Conservation (phyloP, 1,140 invertebrate species). For the Drosophila orena region DNA sequence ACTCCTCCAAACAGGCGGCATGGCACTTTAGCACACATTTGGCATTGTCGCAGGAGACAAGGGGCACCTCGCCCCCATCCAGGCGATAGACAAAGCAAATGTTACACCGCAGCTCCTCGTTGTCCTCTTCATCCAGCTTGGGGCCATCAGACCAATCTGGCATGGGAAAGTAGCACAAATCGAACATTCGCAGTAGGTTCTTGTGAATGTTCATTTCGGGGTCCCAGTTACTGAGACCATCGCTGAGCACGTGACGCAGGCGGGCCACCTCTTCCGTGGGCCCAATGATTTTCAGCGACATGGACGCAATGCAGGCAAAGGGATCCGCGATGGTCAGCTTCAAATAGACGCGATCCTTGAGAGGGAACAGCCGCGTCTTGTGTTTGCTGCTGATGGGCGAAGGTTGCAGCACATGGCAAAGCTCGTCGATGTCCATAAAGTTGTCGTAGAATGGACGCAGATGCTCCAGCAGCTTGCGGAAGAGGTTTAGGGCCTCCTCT, state of each 20-base stretch:
- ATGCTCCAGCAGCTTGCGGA: slow-evolving; percentile 65
- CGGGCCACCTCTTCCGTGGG: slow-evolving; percentile 71
- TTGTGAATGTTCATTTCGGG: slow-evolving; percentile 74
- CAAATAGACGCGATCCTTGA: slow-evolving; percentile 65
- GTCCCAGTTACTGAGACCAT: slow-evolving; percentile 75
- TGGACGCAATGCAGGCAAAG: slow-evolving; percentile 56
- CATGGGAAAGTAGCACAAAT: slow-evolving; percentile 81
- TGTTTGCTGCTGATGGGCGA: slow-evolving; percentile 64
- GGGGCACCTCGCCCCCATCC: slow-evolving; percentile 68
- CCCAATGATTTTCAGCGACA: slow-evolving; percentile 72
- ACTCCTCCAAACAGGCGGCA: slow-evolving; percentile 72
- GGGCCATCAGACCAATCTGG: slow-evolving; percentile 28
- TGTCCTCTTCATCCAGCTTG: slow-evolving; percentile 13
- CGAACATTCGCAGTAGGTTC: slow-evolving; percentile 78
- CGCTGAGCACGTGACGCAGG: slow-evolving; percentile 63
- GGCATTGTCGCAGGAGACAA: slow-evolving; percentile 78
- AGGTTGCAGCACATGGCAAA: slow-evolving; percentile 78
- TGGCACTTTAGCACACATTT: slow-evolving; percentile 77
- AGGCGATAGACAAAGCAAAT: slow-evolving; percentile 76
- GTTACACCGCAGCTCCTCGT: slow-evolving; percentile 65
- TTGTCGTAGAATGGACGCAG: slow-evolving; percentile 70
- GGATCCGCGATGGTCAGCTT: slow-evolving; percentile 72
- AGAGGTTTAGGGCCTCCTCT: slow-evolving; percentile 46
- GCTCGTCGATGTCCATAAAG: slow-evolving; percentile 74
- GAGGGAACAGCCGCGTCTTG: slow-evolving; percentile 66